These are phyloP conservation scores for Petrocephalus sullivani DNA, from an alignment of 2,797 vertebrate genomes.

Conservation along the genomic window DNA sequence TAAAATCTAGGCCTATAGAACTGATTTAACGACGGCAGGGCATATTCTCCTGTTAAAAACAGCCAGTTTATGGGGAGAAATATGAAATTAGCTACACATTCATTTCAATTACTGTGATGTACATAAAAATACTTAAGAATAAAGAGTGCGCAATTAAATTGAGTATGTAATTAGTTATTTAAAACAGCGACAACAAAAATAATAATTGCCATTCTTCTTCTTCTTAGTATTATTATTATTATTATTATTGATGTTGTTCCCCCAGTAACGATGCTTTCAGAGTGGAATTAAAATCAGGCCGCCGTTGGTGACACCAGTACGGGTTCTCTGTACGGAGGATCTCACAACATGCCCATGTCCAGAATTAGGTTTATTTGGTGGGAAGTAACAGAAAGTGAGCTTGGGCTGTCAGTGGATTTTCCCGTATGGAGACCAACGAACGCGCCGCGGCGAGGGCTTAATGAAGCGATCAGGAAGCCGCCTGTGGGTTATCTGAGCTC, in stretches of 20 bases:
- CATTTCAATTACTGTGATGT: no score
- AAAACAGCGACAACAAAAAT: background rate
- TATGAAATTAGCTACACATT: no score
- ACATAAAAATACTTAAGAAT: no score
- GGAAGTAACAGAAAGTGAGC: slow-evolving; percentile 68
- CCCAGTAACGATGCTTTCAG: background rate
- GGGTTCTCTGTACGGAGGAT: slow-evolving; percentile 87
- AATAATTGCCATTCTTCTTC: background rate
- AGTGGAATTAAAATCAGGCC: background rate
- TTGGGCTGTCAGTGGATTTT: slow-evolving; percentile 99
- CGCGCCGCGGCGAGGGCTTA: slow-evolving; percentile 99
- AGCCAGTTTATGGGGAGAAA: no score
- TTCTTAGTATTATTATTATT: background rate
- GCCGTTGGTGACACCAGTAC: no score
- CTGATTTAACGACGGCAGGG: no score
- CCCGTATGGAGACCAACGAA: slow-evolving; percentile 98
- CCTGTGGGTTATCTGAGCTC: slow-evolving; percentile 99
- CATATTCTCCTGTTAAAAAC: no score
- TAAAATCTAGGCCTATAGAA: background rate
- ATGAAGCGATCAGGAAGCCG: slow-evolving; percentile 99
- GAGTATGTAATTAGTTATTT: no score
- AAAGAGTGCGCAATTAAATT: no score
- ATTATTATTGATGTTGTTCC: background rate
- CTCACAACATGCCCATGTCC: slow-evolving; percentile 97
- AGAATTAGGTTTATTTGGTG: slow-evolving; percentile 85